phyloP scores from a whole-genome alignment of 2,113 vertebrate species.

The Scomber colias region DNA sequence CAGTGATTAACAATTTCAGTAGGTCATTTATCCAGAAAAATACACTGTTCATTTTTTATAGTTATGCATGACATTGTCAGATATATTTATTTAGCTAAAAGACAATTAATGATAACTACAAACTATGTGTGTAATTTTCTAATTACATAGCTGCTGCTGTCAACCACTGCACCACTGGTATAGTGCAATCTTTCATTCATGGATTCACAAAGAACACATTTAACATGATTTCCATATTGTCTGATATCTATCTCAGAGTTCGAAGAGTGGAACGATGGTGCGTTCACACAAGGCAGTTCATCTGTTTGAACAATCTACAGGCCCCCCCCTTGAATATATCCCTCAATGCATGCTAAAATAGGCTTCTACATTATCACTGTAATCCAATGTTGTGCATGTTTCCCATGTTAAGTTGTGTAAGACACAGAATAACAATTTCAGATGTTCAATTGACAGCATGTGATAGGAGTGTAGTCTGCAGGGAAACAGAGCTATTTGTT shows the following conservation, averaged over 20 bases:
- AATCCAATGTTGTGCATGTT: slow-evolving; percentile 62
- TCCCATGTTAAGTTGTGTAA: slow-evolving; percentile 59
- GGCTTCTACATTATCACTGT: slow-evolving; percentile 59
- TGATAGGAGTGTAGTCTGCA: slow-evolving; percentile 50
- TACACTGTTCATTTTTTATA: background rate
- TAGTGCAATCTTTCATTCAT: slow-evolving; percentile 50
- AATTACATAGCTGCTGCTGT: slow-evolving; percentile 36
- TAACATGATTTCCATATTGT: slow-evolving; percentile 66
- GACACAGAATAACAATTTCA: slow-evolving; percentile 60
- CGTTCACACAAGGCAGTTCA: slow-evolving; percentile 52
- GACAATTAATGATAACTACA: slow-evolving; percentile 12
- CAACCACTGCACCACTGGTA: slow-evolving; percentile 14
- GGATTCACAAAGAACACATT: slow-evolving; percentile 60
- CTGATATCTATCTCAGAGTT: slow-evolving; percentile 64
- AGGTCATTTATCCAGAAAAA: background rate
- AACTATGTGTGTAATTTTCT: slow-evolving; percentile 27
- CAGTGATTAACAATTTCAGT: slow-evolving; percentile 3
- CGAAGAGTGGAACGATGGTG: slow-evolving; percentile 59
- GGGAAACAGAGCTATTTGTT: slow-evolving; percentile 62
- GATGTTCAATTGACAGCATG: slow-evolving; percentile 46
- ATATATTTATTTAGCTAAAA: slow-evolving; percentile 7
- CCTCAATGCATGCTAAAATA: slow-evolving; percentile 72
- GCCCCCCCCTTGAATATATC: slow-evolving; percentile 39
- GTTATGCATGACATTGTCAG: background rate
- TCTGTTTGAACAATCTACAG: slow-evolving; percentile 76